A percentile compares a stretch with the other conserved stretches of the same genome.
Conservation (phyloP, 2,888 invertebrate species). For the Dynastes tityus region DNA sequence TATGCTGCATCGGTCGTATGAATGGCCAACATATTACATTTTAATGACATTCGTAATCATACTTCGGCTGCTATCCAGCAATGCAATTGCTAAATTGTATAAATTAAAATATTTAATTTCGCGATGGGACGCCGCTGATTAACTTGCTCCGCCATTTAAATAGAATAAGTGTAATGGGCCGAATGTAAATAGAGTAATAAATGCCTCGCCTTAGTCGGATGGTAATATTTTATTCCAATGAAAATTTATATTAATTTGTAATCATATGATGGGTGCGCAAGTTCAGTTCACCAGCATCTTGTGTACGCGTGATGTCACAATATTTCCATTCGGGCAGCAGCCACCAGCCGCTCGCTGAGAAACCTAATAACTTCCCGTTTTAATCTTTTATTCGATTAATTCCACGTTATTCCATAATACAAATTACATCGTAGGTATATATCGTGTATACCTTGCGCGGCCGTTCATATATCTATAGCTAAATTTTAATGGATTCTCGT, state of each 20-base stretch:
- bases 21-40: conserved; percentile 1
- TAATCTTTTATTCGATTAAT: conserved; percentile 52
- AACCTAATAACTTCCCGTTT: conserved; percentile 52
- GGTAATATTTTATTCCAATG: conserved; percentile 38
- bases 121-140: conserved; percentile 32
- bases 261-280: conserved; percentile 17
- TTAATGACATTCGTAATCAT: conserved; percentile 17
- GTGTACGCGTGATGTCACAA: conserved; percentile 48
- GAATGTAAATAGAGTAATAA: conserved; percentile 45
- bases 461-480: conserved; percentile 17
- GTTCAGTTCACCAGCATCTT: conserved; percentile 35
- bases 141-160: conserved; percentile 32
- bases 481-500: conserved; percentile 43
- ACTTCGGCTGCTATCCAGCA: conserved; percentile 9
- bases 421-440: conserved; percentile 36
- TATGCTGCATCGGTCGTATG: not conserved
- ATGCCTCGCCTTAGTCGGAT: conserved; percentile 40
- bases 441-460: not conserved
- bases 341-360: conserved; percentile 47
- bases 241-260: conserved; percentile 42
- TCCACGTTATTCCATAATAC: conserved; percentile 48
- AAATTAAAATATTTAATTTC: conserved; percentile 41
- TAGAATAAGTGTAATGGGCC: conserved; percentile 29
- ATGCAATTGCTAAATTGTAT: conserved; percentile 34
- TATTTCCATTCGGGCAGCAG: conserved; percentile 47